Evolutionary conservation across 1,140 invertebrate genomes (phyloP).

Genomic region (Acromyrmex echinatior): DNA sequence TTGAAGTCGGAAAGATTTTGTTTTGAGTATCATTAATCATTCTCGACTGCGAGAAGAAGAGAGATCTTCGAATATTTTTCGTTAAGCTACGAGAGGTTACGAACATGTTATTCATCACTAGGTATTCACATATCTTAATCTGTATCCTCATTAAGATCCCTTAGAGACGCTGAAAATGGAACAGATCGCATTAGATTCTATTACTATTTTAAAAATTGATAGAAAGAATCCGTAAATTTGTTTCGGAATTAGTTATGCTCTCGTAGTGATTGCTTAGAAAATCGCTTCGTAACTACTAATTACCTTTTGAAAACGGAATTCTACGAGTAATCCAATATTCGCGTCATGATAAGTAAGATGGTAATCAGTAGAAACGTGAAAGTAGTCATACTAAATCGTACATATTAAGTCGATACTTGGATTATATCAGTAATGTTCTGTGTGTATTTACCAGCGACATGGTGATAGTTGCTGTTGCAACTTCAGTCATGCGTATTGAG

Average conservation of each 20-base stretch:
- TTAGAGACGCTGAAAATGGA: not conserved
- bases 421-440: slow-evolving; percentile 25
- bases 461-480: slow-evolving; percentile 17
- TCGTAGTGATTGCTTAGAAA: not conserved
- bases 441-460: not conserved
- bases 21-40: slow-evolving; percentile 57
- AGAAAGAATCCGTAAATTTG: not conserved
- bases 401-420: slow-evolving; percentile 17
- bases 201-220: slow-evolving; percentile 5
- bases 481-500: not conserved
- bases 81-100: slow-evolving; percentile 38
- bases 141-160: slow-evolving; percentile 34
- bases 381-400: not conserved
- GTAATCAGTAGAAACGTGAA: slow-evolving; percentile 11
- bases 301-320: slow-evolving; percentile 2
- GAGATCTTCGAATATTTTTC: slow-evolving; percentile 47
- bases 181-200: not conserved
- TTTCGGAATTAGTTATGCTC: slow-evolving; percentile 32
- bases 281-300: not conserved
- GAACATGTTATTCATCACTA: slow-evolving; percentile 40
- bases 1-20: slow-evolving; percentile 20
- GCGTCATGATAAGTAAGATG: not conserved
- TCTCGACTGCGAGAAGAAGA: slow-evolving; percentile 9
- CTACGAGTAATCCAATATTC: not conserved
- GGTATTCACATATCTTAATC: slow-evolving; percentile 42